Evolutionary conservation across 2,888 invertebrate genomes (phyloP), one percentile per base, ranked within the genome.

Genomic region (Trachelus tabidus): DNA sequence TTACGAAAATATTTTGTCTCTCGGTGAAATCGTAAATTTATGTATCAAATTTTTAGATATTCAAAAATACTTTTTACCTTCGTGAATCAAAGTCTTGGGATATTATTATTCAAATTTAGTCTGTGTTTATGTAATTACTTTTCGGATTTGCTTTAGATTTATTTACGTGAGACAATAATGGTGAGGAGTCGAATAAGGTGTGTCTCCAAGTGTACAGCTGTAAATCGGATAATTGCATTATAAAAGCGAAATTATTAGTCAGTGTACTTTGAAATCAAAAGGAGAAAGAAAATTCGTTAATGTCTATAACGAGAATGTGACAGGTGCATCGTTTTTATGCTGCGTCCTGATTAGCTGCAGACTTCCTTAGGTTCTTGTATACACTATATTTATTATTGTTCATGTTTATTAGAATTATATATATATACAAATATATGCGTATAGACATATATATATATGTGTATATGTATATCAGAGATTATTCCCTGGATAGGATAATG

Each of bases 331-430:
- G n/a, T 33, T 12, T 69, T 69, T 9, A 69, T 69, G 33, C 12
- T 69, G 69, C 30, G 88, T 90, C 88, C 89, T 90, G 88, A 90
- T 89, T 90, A 88, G 87, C 85, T 86, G 89, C 90, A 88, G 86
- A 90, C 89, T 90, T 89, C 89, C 87, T 40, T 91, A 88, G 83
- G 88, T 91, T 91, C 88, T 89, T 87, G 87, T 89, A 90, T 87
- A 90, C 90, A 87, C 88, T 90, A 89, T 91, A 90, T 90, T 91
- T 91, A 91, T 90, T 88, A 91, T 91, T 91, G 91, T 91, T 91
- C 90, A 91, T 90, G 91, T 91, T 91, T 91, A 90, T 88, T 91
- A 90, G 90, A 91, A 89, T 90, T 88, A 90, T 87, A 88, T 84
- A 83, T 75, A 81, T 85, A 88, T 85, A 85, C 83, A 87, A 86